Evolutionary conservation across 2,113 vertebrate species (phyloP).

Genomic region (Phrynosoma platyrhinos): DNA sequence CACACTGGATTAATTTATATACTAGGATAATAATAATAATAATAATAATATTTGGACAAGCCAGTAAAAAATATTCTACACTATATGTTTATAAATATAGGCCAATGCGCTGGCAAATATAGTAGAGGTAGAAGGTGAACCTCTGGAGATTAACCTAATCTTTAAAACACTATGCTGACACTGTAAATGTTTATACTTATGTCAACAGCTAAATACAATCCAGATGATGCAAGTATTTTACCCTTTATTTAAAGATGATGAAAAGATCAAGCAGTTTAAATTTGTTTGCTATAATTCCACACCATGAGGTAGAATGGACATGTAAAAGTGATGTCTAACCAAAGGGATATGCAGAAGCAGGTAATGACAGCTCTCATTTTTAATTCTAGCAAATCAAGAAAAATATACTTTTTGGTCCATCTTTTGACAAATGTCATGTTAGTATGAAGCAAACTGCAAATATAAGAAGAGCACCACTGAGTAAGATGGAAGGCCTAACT

Average conservation of each 20-base stretch:
- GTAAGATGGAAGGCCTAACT: background rate
- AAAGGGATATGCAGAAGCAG: background rate
- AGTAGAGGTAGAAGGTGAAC: background rate
- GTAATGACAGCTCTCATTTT: background rate
- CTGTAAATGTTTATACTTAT: background rate
- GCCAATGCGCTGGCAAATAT: background rate
- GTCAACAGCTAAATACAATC: background rate
- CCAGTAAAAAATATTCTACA: background rate
- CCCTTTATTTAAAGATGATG: background rate
- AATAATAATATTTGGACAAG: background rate
- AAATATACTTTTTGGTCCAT: no score
- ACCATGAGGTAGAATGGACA: background rate
- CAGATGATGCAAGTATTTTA: no score
- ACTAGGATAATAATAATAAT: background rate
- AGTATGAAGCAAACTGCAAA: background rate
- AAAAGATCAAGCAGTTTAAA: background rate
- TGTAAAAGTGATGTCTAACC: background rate
- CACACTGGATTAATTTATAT: background rate
- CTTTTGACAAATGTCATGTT: background rate
- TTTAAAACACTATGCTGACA: background rate
- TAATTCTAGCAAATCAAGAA: no score
- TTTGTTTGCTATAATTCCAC: background rate
- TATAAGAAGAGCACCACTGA: background rate
- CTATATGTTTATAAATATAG: background rate
- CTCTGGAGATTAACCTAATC: background rate